These are phyloP conservation scores for Microtus californicus DNA, from an alignment of 2,797 vertebrate genomes.

Conservation along the genomic window DNA sequence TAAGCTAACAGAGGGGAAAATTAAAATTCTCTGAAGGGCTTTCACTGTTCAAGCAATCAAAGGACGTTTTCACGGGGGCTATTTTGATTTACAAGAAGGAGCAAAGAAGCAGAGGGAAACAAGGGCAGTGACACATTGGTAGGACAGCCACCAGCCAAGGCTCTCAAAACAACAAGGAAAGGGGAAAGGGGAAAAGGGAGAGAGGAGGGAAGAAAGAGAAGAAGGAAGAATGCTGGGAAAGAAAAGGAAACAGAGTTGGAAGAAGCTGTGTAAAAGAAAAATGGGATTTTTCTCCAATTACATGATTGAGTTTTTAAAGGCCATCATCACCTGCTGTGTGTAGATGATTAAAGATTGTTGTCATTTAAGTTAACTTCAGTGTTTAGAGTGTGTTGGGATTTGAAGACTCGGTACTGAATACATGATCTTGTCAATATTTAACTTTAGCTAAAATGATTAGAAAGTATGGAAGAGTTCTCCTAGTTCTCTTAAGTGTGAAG, in stretches of 20 bases:
- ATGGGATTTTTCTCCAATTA: background rate
- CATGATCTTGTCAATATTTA: background rate
- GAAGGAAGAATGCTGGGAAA: background rate
- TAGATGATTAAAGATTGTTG: slow-evolving; percentile 2
- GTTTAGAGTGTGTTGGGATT: background rate
- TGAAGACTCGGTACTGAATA: background rate
- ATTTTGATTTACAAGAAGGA: slow-evolving; percentile 45
- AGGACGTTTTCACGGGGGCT: background rate
- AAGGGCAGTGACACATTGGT: background rate
- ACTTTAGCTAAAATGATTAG: slow-evolving; percentile 30
- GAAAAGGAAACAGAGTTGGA: background rate
- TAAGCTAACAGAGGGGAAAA: background rate
- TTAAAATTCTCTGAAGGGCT: slow-evolving; percentile 24
- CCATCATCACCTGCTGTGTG: background rate
- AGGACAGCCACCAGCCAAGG: background rate
- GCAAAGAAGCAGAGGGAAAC: background rate
- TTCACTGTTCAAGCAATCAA: background rate
- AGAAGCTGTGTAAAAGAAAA: background rate
- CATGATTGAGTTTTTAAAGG: background rate
- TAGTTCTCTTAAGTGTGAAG: background rate
- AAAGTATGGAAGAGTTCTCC: background rate
- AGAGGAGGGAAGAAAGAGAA: background rate
- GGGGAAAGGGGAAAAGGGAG: too few relatives aligned
- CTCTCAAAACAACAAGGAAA: background rate
- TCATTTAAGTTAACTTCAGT: background rate